Evolutionary conservation across 2,888 invertebrate genomes (phyloP), one percentile per base, ranked within the genome.

Genomic region (Tiphia femorata): DNA sequence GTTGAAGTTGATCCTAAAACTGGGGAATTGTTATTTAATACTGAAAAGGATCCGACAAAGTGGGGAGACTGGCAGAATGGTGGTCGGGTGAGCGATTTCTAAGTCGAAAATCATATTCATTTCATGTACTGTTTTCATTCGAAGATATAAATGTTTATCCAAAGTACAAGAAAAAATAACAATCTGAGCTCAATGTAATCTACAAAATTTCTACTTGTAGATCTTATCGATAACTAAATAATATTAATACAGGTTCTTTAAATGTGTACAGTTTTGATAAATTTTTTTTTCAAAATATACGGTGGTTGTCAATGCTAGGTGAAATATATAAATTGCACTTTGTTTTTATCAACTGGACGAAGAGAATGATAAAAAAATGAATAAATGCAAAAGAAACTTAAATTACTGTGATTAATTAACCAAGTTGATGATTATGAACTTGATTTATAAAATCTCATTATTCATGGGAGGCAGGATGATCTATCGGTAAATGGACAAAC

Each of bases 21-120:
- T 40, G 77, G 79, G 20, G 79, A 78, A 54, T 23, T 76, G 17
- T 50, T 75, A 49, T 21, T 75, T 14, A 53, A 80, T 41, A 58
- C 42, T 19, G 80, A 81, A 42, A 73, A 74, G 41, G 70, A 81
- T 44, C 79, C 79, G 48, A 81, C 78, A 6, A 80, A 79, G 61
- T 81, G 78, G 77, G 80, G 80, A 41, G 80, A 80, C 46, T 79
- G 80, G 80, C 81, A 81, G 41, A 58, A 71, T 44, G 67, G 72
- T 44, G 79, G 81, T 7, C 70, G 80, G 44, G 80, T 80, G 29
- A 78, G 62, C 42, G 79, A 80, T 50, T 81, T 81, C 57, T 81
- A 29, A 79, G 43, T 43, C 4, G 7, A 43, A 55, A 42, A 47
- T 8, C 12, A 29, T 38, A 30, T 56, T 4, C 29, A 47, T 55